phyloP scores from a whole-genome alignment of 2,888 invertebrate genomes.

The Acanthosepion lycidas region DNA sequence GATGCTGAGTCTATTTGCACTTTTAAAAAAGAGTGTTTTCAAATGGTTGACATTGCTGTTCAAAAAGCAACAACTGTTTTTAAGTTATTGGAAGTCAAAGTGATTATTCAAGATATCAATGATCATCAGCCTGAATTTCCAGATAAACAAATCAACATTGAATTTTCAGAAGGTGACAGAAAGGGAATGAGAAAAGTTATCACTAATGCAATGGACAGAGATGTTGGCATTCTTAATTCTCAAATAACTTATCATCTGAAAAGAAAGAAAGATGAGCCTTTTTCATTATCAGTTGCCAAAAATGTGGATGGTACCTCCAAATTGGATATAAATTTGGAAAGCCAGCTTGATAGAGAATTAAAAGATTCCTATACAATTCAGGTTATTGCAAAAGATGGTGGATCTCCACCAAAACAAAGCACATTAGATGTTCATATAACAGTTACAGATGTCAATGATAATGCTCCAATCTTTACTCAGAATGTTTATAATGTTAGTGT shows the following conservation, averaged over 20 bases:
- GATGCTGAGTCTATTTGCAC: not conserved
- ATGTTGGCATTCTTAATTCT: not conserved
- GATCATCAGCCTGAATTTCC: conserved; percentile 1
- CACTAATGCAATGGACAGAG: not conserved
- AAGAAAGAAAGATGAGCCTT: not conserved
- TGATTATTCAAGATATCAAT: not conserved
- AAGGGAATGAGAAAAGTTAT: not conserved
- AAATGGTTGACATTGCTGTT: conserved; percentile 13
- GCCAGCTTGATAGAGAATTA: not conserved
- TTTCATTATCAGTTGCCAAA: conserved; percentile 10
- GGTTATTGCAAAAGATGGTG: not conserved
- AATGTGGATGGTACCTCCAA: not conserved
- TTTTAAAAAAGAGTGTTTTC: not conserved
- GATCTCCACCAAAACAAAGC: not conserved
- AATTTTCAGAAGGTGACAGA: not conserved
- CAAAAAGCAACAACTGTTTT: conserved; percentile 22
- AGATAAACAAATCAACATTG: not conserved
- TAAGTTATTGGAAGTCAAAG: not conserved
- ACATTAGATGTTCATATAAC: not conserved
- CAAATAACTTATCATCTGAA: not conserved
- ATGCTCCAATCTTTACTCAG: not conserved
- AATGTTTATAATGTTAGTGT: conserved; percentile 33
- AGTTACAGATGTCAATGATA: conserved; percentile 8
- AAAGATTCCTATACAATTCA: not conserved
- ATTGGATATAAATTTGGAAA: conserved; percentile 22